These are phyloP conservation scores for Pelmatolapia mariae DNA, from an alignment of 2,113 vertebrate species.

Conservation along the genomic window DNA sequence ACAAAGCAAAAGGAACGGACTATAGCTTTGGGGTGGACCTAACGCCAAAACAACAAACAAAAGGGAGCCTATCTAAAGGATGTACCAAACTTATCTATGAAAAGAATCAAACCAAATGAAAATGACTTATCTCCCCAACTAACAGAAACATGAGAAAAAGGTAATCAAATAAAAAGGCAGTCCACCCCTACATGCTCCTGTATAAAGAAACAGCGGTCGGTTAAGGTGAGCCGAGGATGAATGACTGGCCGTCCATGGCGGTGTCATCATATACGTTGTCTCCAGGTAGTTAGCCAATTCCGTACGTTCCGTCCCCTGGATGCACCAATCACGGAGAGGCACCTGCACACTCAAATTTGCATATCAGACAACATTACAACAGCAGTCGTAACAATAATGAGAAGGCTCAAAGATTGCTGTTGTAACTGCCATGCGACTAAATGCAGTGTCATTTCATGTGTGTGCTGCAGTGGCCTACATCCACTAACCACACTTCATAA, in stretches of 20 bases:
- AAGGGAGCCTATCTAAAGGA: background rate
- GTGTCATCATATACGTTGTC: background rate
- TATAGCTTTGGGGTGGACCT: background rate
- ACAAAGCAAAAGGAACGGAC: background rate
- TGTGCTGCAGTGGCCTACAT: background rate
- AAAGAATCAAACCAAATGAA: background rate
- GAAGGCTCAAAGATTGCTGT: background rate
- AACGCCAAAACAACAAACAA: background rate
- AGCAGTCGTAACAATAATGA: background rate
- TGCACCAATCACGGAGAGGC: background rate
- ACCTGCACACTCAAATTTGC: background rate
- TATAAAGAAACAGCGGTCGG: background rate
- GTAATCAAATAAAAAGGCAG: background rate
- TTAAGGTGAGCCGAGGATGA: background rate
- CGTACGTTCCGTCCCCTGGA: accelerated
- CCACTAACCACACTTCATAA: background rate
- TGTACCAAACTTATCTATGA: background rate
- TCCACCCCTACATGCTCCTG: background rate
- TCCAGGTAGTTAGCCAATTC: background rate
- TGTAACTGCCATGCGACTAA: background rate
- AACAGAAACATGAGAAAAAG: background rate
- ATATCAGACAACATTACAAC: background rate
- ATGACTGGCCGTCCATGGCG: background rate
- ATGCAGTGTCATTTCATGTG: background rate
- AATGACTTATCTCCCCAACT: background rate